Conservation (phyloP, 53 echinoderm and acorn worm species). For the Luidia sarsii region DNA sequence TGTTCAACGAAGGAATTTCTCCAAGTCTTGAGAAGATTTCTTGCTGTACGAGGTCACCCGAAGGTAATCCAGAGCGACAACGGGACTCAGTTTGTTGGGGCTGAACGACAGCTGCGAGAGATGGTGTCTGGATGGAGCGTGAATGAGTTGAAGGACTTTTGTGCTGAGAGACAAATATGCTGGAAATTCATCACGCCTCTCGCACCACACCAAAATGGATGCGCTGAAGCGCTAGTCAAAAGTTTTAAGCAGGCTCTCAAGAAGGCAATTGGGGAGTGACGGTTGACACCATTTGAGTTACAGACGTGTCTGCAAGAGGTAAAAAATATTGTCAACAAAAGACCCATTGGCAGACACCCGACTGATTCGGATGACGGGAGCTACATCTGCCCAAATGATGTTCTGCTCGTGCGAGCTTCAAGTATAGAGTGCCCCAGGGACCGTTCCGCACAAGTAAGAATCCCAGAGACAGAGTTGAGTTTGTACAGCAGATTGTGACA, state of each 20-base stretch:
- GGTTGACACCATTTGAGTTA: conserved; percentile 72
- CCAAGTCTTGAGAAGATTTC: conserved; percentile 65
- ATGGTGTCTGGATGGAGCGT: conserved; percentile 62
- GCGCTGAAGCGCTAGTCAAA: conserved; percentile 72
- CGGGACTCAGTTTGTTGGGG: conserved; percentile 69
- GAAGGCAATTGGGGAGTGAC: conserved; percentile 74
- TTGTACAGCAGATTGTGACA: conserved; percentile 25
- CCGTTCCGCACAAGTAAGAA: conserved; percentile 40
- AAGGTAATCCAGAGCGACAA: conserved; percentile 66
- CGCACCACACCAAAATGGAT: conserved; percentile 82
- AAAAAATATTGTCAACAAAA: conserved; percentile 66
- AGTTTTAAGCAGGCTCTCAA: conserved; percentile 68
- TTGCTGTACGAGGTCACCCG: conserved; percentile 69
- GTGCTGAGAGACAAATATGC: conserved; percentile 56
- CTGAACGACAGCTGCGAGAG: conserved; percentile 51
- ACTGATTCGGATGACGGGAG: conserved; percentile 75
- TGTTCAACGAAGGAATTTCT: conserved; percentile 61
- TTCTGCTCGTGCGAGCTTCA: conserved; percentile 4
- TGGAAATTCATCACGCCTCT: conserved; percentile 78
- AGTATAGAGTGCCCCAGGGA: conserved; percentile 37
- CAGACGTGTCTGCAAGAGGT: conserved; percentile 69
- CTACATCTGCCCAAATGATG: conserved; percentile 72
- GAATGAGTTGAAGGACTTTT: conserved; percentile 63
- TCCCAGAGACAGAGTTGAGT: conserved; percentile 33
- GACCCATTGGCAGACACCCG: conserved; percentile 65